Evolutionary conservation across 2,113 vertebrate species (phyloP), one percentile per base, ranked within the genome.

Genomic region (Ophiodon elongatus): DNA sequence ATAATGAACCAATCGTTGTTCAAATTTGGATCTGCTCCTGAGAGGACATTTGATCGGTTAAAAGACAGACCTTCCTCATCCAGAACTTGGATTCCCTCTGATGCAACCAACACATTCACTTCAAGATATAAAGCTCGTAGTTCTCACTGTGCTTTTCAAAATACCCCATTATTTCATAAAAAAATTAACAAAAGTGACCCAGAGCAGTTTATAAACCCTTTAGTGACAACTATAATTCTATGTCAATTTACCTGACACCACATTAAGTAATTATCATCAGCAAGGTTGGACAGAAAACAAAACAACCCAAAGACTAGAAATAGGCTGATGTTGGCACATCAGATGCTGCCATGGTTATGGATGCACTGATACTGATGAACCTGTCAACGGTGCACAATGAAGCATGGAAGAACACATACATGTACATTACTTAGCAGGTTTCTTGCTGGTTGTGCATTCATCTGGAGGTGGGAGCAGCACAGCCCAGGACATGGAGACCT

Each of bases 201-300:
- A 11, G 29, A 60, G 43, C 33, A 68, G 23, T 75, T 73, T 74
- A 27, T n/a, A 73, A 64, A 65, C 35, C 57, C 74, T 43, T 43
- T 52, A 64, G 45, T 4, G 11, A 62, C 60, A 60, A 27, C 25
- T 17, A 25, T 47, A 60, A 81, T 43, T 47, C 1, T 31, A 23
- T 43, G 19, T 62, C 50, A 79, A 68, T 57, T 45, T 62, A 15
- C 41, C 31, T 79, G 62, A 74, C 66, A 54, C 45, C 37, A 85
- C 37, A 54, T 14, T n/a, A 52, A 70, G 57, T 13, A 45, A 79
- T 19, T 45, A 75, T 56, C 63, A 57, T 80, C 17, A 27, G 54
- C 76, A 71, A 54, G 41, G 35, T 63, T 43, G 47, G 39, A 80
- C 17, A 68, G 41, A 83, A 25, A 21, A 47, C 64, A 21, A 74